These are phyloP conservation scores for Microtus richardsoni DNA, from an alignment of 2,113 vertebrate species.

Conservation along the genomic window DNA sequence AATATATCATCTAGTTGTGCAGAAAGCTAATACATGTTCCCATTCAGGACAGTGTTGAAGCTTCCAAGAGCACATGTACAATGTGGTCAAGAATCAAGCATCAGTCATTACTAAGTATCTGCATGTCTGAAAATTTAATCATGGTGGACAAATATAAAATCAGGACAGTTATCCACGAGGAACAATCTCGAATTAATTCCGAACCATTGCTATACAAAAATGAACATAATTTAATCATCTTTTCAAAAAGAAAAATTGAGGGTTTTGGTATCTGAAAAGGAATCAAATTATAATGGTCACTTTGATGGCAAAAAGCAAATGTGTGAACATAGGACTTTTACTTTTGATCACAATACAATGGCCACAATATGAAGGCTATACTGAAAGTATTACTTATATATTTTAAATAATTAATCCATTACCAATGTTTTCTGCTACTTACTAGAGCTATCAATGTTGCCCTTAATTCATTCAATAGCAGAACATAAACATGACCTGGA, in stretches of 20 bases:
- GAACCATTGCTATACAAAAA: conserved; percentile 9
- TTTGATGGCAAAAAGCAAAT: neutral
- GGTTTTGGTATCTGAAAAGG: neutral
- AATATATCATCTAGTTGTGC: conserved; percentile 66
- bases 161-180: neutral
- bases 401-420: neutral
- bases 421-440: neutral
- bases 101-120: conserved; percentile 57
- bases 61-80: conserved; percentile 24
- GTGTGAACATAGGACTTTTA: neutral
- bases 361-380: neutral
- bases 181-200: neutral
- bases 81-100: conserved; percentile 51
- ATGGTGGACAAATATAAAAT: neutral
- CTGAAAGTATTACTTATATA: conserved; percentile 2
- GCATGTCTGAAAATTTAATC: neutral
- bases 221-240: neutral
- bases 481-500: neutral
- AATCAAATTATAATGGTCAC: neutral
- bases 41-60: conserved; percentile 70
- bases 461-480: neutral
- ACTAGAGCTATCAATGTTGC: neutral
- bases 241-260: neutral
- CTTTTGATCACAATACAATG: neutral
- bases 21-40: conserved; percentile 73